These are phyloP conservation scores for Glossophaga mutica DNA, from an alignment of 2,797 vertebrate genomes.

Conservation along the genomic window DNA sequence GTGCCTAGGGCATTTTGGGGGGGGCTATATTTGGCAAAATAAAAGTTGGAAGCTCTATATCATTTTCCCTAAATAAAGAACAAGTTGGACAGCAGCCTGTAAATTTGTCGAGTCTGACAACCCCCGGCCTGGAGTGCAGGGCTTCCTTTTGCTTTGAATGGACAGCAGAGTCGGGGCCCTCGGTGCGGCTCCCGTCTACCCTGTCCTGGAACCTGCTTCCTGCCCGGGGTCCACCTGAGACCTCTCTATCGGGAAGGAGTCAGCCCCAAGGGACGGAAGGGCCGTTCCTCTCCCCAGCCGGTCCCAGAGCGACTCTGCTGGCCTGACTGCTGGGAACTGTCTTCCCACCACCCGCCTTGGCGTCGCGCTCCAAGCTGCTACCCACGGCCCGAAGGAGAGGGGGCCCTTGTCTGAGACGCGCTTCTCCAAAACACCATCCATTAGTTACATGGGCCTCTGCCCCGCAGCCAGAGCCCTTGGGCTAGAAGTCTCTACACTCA, in stretches of 20 bases:
- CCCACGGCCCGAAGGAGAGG: not conserved
- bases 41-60: not conserved
- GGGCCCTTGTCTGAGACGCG: not conserved
- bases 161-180: rapidly evolving
- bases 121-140: rapidly evolving
- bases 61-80: not conserved
- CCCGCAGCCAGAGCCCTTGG: not conserved
- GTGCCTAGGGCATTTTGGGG: not conserved
- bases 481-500: not conserved
- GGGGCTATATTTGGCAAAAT: not conserved
- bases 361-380: not conserved
- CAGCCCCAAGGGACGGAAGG: rapidly evolving
- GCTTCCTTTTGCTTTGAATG: not conserved
- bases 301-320: not conserved
- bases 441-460: not conserved
- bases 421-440: not conserved
- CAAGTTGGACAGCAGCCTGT: not conserved
- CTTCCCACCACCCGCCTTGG: not conserved
- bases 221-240: rapidly evolving
- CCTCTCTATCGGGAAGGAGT: rapidly evolving
- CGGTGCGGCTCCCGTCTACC: rapidly evolving
- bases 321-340: not conserved
- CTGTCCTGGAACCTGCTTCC: not conserved
- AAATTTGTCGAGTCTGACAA: not conserved
- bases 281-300: not conserved